Conservation (phyloP, 1,140 invertebrate species). For the Conopomorpha cramerella region DNA sequence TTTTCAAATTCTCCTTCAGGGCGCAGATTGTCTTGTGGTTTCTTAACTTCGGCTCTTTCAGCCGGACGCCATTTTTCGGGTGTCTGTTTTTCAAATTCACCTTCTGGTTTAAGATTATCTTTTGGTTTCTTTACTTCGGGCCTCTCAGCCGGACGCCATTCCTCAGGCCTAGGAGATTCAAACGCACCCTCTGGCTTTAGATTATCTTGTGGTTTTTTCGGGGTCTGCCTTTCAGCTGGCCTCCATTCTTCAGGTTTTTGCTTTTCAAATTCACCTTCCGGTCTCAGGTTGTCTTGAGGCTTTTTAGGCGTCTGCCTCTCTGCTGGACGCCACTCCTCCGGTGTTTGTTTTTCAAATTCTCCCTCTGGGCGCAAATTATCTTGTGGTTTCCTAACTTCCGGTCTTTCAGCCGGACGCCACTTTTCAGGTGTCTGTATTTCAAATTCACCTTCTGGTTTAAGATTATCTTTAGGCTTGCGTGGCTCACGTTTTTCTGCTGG, state of each 20-base stretch:
- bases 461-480: constrained; percentile 40
- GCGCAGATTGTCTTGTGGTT: constrained; percentile 47
- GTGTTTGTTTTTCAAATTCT: constrained; percentile 59
- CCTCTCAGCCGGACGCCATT: constrained; percentile 53
- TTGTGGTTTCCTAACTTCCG: constrained; percentile 21
- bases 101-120: constrained; percentile 61
- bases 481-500: constrained; percentile 22
- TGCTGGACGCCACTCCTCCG: constrained; percentile 34
- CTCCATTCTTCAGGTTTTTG: constrained; percentile 35
- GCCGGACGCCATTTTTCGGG: constrained; percentile 23
- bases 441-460: constrained; percentile 56
- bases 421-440: constrained; percentile 19
- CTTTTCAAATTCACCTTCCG: constrained; percentile 66
- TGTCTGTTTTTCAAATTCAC: constrained; percentile 39
- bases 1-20: constrained; percentile 67
- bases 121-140: constrained; percentile 45
- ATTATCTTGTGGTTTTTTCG: constrained; percentile 40
- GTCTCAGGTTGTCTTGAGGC: constrained; percentile 48
- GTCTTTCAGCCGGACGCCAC: constrained; percentile 31
- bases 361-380: constrained; percentile 67
- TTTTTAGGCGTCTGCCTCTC: constrained; percentile 31
- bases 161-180: constrained; percentile 32
- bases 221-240: constrained; percentile 22
- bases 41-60: constrained; percentile 25
- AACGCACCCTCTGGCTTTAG: constrained; percentile 61